Evolutionary conservation across 2,888 invertebrate species (phyloP), one percentile per base, ranked within the genome.

Genomic region (Amphipyra berbera): DNA sequence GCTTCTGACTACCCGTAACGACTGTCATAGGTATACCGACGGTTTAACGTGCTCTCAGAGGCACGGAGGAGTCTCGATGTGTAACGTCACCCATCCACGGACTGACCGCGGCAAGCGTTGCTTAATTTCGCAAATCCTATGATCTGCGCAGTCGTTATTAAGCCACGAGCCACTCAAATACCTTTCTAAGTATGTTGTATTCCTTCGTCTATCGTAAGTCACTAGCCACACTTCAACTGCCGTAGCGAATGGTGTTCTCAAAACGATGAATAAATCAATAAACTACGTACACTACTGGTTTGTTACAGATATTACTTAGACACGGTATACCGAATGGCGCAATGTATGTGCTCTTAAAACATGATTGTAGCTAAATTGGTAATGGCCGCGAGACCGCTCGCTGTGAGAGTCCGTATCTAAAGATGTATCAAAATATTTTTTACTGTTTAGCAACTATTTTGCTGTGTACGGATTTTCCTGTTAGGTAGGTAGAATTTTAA

Each of bases 161-260:
- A n/a, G n/a, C n/a, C n/a, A n/a, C n/a, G n/a, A n/a, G n/a, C n/a
- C n/a, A n/a, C n/a, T n/a, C n/a, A 50, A 50, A 38, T 61, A 40
- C 33, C 53, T 56, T 46, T 56, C 74, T 45, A 74, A 61, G 54
- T 48, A 41, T 41, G 49, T 44, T 70, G 71, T 71, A 21, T 75
- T 71, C 65, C 57, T 48, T 15, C 58, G 62, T 77, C 62, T 73
- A 59, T 53, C 61, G 79, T 67, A 65, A 60, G 21, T 49, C 46
- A 33, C 65, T 42, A 55, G 60, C 59, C 53, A 75, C 63, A 62
- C 48, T 55, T 21, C 60, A 66, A 75, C 48, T 50, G 48, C 59
- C 61, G 49, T 33, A 63, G 49, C 78, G 50, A 69, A 76, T 69
- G 38, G 54, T 46, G 53, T 45, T 61, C 55, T 75, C 42, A 14